Conservation (phyloP, 2,888 invertebrate species). For the Resseliella maxima region DNA sequence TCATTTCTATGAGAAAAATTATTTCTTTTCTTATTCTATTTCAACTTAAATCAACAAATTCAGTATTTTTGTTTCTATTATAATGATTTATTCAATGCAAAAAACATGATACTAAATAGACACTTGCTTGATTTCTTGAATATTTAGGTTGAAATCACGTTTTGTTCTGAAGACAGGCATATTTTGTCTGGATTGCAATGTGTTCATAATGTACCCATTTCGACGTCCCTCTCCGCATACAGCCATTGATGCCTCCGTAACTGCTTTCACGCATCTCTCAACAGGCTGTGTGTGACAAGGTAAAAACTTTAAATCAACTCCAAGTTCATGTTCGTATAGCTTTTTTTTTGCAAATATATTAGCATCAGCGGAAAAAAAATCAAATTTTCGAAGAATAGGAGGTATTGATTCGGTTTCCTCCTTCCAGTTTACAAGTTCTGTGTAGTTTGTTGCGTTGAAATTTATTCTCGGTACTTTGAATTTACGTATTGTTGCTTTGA, state of each 20-base stretch:
- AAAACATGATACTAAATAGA: too few species aligned
- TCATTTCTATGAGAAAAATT: too few species aligned
- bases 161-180: too few species aligned
- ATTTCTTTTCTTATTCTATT: too few species aligned
- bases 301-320: neutral
- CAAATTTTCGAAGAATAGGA: neutral
- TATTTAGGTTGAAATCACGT: too few species aligned
- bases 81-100: too few species aligned
- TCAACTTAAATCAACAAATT: too few species aligned
- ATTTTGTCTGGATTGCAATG: too few species aligned
- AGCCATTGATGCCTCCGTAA: neutral
- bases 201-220: neutral
- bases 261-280: neutral
- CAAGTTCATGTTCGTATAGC: neutral
- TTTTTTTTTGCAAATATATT: neutral
- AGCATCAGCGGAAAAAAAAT: neutral
- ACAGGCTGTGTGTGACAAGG: neutral
- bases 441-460: neutral
- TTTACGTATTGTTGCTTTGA: neutral
- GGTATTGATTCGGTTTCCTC: neutral
- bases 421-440: neutral
- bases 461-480: neutral
- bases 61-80: too few species aligned
- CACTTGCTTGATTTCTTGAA: too few species aligned
- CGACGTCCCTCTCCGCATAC: neutral